Evolutionary conservation across 37 sponge, comb jelly and placozoan species (phyloP).

Genomic region (Chondrilla cf. caribensis): DNA sequence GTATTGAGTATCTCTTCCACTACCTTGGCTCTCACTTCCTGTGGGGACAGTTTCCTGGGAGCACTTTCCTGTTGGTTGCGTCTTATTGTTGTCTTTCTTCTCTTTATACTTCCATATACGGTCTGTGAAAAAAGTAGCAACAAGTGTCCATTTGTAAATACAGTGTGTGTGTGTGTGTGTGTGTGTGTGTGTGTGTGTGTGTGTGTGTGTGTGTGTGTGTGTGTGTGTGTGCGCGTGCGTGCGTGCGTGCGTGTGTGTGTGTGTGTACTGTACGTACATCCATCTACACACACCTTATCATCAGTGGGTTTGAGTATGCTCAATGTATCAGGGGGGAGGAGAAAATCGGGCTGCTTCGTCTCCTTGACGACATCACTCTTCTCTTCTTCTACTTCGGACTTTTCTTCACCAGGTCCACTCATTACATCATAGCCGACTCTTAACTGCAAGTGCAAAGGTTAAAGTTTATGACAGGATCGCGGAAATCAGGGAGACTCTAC

Average conservation of each 20-base stretch:
- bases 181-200: constrained; percentile 13
- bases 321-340: too few relatives aligned
- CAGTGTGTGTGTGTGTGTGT: constrained; percentile 1
- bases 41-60: constrained; percentile 61
- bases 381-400: too few relatives aligned
- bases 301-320: too few relatives aligned
- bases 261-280: neutral
- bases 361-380: too few relatives aligned
- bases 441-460: too few relatives aligned
- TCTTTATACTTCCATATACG: neutral
- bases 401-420: too few relatives aligned
- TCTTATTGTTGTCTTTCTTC: constrained; percentile 36
- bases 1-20: constrained; percentile 91
- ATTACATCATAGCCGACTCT: too few relatives aligned
- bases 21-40: constrained; percentile 74
- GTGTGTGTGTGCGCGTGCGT: constrained; percentile 10
- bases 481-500: too few relatives aligned
- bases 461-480: too few relatives aligned
- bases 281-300: too few relatives aligned
- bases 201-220: neutral
- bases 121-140: neutral
- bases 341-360: too few relatives aligned
- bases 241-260: neutral
- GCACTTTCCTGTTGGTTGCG: neutral
- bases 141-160: neutral